These are phyloP conservation scores for Ptychochromis oligacanthus DNA, from an alignment of 2,113 vertebrate genomes.

Conservation along the genomic window DNA sequence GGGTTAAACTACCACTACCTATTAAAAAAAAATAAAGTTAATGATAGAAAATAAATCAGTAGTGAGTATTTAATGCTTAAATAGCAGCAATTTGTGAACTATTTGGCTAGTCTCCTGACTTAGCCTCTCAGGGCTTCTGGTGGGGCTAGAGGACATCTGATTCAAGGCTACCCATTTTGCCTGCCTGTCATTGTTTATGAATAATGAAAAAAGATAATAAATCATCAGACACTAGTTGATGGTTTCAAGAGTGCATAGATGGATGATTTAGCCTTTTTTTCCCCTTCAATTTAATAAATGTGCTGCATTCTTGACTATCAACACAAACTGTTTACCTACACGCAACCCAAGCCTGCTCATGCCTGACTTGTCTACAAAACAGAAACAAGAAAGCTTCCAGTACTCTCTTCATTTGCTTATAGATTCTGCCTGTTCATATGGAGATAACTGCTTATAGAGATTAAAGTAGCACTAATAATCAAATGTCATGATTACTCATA, in stretches of 20 bases:
- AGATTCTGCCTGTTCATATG: neutral
- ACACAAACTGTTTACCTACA: neutral
- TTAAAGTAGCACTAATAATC: neutral
- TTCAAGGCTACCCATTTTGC: neutral
- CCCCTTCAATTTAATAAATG: neutral
- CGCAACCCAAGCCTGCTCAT: neutral
- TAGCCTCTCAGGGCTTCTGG: neutral
- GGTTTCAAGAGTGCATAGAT: neutral
- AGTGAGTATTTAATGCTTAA: neutral
- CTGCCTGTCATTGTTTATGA: neutral
- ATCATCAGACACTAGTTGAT: neutral
- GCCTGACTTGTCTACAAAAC: neutral
- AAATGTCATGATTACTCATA: neutral
- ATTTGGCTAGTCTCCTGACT: neutral
- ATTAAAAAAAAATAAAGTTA: neutral
- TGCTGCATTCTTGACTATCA: neutral
- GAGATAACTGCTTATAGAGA: neutral
- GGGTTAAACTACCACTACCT: neutral
- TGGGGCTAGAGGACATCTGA: neutral
- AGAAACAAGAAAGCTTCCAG: neutral
- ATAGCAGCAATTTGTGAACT: neutral
- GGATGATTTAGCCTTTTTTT: neutral
- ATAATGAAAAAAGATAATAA: neutral
- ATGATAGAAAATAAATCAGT: neutral
- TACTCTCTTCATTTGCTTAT: neutral